phyloP scores from a whole-genome alignment of 2,113 vertebrate genomes.

The Suricata suricatta region DNA sequence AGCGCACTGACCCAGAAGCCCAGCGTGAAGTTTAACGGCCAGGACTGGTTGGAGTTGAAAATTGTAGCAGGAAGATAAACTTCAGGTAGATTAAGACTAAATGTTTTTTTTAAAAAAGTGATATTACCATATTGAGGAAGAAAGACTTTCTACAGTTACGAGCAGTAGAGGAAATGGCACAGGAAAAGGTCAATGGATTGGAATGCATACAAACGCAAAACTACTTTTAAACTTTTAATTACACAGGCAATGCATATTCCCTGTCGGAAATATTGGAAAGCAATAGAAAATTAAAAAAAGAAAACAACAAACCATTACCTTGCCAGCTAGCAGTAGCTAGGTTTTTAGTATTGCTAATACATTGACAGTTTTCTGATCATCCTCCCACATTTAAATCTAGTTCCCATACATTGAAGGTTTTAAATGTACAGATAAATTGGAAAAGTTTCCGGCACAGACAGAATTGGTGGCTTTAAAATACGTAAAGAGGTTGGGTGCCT shows the following conservation, averaged over 20 bases:
- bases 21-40: not conserved
- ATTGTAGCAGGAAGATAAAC: not conserved
- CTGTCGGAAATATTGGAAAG: not conserved
- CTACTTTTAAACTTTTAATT: not conserved
- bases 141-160: not conserved
- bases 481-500: not conserved
- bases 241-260: not conserved
- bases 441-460: conserved; percentile 1
- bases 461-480: not conserved
- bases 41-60: not conserved
- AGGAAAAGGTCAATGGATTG: not conserved
- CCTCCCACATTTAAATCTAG: not conserved
- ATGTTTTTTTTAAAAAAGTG: not conserved
- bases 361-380: not conserved
- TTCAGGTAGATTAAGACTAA: not conserved
- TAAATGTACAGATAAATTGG: not conserved
- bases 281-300: not conserved
- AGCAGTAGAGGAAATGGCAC: conserved; percentile 3
- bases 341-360: not conserved
- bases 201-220: not conserved
- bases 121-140: not conserved
- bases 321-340: not conserved
- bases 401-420: not conserved
- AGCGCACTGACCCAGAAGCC: not conserved
- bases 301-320: not conserved